phyloP scores from a whole-genome alignment of 2,888 invertebrate genomes.

The Microctonus brassicae region DNA sequence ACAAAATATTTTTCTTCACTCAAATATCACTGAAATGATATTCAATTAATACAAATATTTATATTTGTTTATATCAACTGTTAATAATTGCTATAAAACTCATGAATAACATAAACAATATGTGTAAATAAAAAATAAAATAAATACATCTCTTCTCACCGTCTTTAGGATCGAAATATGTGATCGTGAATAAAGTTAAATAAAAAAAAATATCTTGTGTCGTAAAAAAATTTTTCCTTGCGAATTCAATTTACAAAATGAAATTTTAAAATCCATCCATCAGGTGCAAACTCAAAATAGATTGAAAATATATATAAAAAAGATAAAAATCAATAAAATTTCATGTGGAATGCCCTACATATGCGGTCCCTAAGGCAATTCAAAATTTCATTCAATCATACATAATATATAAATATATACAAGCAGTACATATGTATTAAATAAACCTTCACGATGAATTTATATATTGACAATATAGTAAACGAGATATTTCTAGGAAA shows the following conservation, averaged over 20 bases:
- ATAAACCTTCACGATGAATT: background rate
- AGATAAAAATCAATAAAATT: background rate
- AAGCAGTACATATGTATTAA: background rate
- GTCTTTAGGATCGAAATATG: too few species aligned
- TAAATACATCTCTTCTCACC: too few species aligned
- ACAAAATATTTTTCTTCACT: too few species aligned
- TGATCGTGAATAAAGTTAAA: too few species aligned
- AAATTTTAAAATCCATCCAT: constrained; percentile 1
- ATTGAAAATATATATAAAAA: background rate
- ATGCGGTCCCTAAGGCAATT: background rate
- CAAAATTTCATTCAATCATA: background rate
- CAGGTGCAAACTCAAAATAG: background rate
- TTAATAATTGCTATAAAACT: too few species aligned
- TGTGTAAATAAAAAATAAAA: too few species aligned
- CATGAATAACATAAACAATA: too few species aligned
- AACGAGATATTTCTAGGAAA: background rate
- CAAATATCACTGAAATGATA: too few species aligned
- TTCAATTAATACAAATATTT: too few species aligned
- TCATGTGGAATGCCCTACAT: background rate
- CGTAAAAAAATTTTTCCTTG: too few species aligned
- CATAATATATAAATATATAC: background rate
- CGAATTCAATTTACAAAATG: background rate
- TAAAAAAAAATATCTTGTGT: too few species aligned
- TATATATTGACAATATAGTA: background rate
- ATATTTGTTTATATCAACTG: too few species aligned